Percentiles rank a stretch among this genome's conserved stretches.
Conservation (phyloP, 2,888 invertebrate genomes). For the Parnassius orleans region DNA sequence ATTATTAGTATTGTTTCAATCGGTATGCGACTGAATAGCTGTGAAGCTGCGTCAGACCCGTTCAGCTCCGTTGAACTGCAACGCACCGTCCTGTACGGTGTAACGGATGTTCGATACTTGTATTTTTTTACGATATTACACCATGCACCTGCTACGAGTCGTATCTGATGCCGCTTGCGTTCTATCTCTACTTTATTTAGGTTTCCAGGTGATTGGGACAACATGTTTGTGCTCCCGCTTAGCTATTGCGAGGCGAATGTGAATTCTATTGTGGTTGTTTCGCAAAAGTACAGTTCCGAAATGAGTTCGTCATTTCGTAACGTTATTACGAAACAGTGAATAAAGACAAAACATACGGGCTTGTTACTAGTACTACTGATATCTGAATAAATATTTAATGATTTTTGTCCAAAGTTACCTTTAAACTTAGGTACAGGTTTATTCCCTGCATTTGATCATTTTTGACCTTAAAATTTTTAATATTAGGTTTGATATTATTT, state of each 20-base stretch:
- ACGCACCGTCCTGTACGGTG: constrained; percentile 59
- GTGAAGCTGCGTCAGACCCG: constrained; percentile 45
- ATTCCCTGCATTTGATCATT: too few relatives aligned
- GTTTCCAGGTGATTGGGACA: constrained; percentile 49
- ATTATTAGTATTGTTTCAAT: constrained; percentile 32
- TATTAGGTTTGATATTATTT: too few relatives aligned
- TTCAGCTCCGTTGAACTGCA: constrained; percentile 77
- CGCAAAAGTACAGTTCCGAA: constrained; percentile 18
- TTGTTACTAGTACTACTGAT: too few relatives aligned
- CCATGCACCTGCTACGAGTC: constrained; percentile 35
- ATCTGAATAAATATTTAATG: too few relatives aligned
- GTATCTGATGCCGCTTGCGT: constrained; percentile 31
- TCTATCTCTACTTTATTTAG: constrained; percentile 32
- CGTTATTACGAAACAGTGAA: constrained; percentile 11
- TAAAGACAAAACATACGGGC: constrained; percentile 1
- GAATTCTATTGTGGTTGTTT: constrained; percentile 44
- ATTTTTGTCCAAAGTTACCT: too few relatives aligned
- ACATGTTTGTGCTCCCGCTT: constrained; percentile 34
- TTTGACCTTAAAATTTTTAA: too few relatives aligned
- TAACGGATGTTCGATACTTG: constrained; percentile 68
- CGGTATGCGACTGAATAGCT: constrained; percentile 42
- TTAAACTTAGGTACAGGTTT: too few relatives aligned
- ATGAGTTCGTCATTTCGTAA: constrained; percentile 17
- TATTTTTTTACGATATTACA: constrained; percentile 41
- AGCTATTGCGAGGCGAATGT: constrained; percentile 58